Conservation (phyloP, 2,113 vertebrate genomes). For the Alexandromys fortis region DNA sequence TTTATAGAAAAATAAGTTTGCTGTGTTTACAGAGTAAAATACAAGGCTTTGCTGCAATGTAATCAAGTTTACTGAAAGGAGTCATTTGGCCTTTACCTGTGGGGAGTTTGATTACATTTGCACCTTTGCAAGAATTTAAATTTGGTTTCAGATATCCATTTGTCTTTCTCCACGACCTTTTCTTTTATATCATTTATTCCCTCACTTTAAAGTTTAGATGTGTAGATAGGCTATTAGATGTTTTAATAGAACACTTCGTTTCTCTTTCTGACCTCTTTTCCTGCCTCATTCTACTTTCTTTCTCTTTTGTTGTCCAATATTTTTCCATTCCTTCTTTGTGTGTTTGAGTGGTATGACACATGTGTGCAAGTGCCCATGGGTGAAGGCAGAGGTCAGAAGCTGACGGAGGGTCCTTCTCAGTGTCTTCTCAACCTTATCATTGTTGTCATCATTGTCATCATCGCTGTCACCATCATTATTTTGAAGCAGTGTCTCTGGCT, state of each 20-base stretch:
- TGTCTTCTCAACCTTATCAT: background rate
- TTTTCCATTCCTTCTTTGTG: no score
- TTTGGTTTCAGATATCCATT: background rate
- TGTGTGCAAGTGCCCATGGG: no score
- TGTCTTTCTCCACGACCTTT: background rate
- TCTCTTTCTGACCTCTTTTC: background rate
- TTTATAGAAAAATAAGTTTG: conserved; percentile 10
- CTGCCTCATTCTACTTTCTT: no score
- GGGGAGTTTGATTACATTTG: background rate
- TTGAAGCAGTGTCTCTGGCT: no score
- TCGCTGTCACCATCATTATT: background rate
- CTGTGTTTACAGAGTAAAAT: background rate
- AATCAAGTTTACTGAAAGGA: background rate
- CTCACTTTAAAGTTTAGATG: background rate
- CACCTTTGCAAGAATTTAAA: background rate
- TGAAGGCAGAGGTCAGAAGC: no score
- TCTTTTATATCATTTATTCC: background rate
- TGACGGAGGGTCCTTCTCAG: background rate
- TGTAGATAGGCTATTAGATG: background rate
- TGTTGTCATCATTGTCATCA: no score
- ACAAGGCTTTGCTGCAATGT: background rate
- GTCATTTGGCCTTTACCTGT: background rate
- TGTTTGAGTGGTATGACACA: background rate
- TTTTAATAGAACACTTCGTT: background rate
- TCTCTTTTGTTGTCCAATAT: no score